These are phyloP conservation scores for Zingel zingel DNA, from an alignment of 2,113 vertebrate species.

Conservation along the genomic window DNA sequence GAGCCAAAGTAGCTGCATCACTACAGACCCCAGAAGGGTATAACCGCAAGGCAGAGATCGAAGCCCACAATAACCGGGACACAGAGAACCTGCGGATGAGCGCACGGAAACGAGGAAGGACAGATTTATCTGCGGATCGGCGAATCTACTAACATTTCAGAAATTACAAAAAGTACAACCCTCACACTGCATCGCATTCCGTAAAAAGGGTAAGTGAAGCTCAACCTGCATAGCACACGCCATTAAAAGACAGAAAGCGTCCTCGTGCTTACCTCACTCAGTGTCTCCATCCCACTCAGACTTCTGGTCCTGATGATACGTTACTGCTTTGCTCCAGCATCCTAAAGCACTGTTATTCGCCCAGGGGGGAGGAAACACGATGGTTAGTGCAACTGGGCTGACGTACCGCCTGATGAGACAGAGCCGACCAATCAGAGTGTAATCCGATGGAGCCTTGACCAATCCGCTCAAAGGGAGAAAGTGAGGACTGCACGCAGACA, in stretches of 20 bases:
- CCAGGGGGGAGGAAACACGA: conserved; percentile 54
- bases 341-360: conserved; percentile 69
- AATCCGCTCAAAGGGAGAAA: conserved; percentile 67
- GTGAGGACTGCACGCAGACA: conserved; percentile 15
- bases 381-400: conserved; percentile 57
- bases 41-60: conserved; percentile 20
- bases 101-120: conserved; percentile 27
- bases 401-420: conserved; percentile 52
- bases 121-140: neutral
- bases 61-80: conserved; percentile 29
- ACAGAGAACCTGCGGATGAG: conserved; percentile 12
- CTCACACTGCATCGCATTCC: neutral
- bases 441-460: conserved; percentile 58
- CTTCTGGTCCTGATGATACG: conserved; percentile 76
- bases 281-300: conserved; percentile 76
- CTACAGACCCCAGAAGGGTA: conserved; percentile 18
- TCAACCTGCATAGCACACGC: neutral
- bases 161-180: conserved; percentile 41
- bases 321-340: conserved; percentile 72
- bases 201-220: neutral
- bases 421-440: conserved; percentile 75
- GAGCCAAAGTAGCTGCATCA: conserved; percentile 58
- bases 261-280: conserved; percentile 69
- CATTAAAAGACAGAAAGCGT: conserved; percentile 6
- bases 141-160: conserved; percentile 20